phyloP scores from a whole-genome alignment of 1,140 invertebrate species.

The Drosophila micromelanica region DNA sequence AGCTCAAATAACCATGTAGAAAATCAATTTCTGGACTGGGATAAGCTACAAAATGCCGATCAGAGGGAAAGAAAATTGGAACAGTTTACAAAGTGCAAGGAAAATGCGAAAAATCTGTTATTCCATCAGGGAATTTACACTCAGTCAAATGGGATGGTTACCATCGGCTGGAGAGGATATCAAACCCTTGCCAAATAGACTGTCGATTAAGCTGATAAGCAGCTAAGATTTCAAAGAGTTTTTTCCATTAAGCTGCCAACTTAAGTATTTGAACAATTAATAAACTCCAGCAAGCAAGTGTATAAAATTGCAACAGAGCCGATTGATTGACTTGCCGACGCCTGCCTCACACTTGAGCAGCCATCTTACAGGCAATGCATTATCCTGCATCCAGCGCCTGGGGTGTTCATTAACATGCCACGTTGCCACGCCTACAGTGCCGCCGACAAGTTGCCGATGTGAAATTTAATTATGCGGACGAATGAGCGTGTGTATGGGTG shows the following conservation, averaged over 20 bases:
- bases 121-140: conserved; percentile 7
- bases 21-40: conserved; percentile 31
- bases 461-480: conserved; percentile 65
- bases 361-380: conserved; percentile 34
- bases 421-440: conserved; percentile 16
- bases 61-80: conserved; percentile 11
- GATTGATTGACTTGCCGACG: conserved; percentile 40
- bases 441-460: conserved; percentile 29
- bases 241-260: conserved; percentile 1
- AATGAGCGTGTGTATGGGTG: conserved; percentile 25
- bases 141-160: not conserved
- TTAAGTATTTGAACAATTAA: not conserved
- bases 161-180: not conserved
- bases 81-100: not conserved
- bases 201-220: not conserved
- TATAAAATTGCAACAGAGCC: conserved; percentile 5
- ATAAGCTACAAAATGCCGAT: conserved; percentile 34
- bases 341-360: conserved; percentile 11
- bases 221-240: not conserved
- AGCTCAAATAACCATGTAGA: conserved; percentile 21
- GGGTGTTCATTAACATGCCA: conserved; percentile 46
- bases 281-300: conserved; percentile 3
- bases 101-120: conserved; percentile 32
- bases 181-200: not conserved
- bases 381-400: conserved; percentile 23